Conservation (phyloP, 2,797 vertebrate species). For the Microchirus variegatus region DNA sequence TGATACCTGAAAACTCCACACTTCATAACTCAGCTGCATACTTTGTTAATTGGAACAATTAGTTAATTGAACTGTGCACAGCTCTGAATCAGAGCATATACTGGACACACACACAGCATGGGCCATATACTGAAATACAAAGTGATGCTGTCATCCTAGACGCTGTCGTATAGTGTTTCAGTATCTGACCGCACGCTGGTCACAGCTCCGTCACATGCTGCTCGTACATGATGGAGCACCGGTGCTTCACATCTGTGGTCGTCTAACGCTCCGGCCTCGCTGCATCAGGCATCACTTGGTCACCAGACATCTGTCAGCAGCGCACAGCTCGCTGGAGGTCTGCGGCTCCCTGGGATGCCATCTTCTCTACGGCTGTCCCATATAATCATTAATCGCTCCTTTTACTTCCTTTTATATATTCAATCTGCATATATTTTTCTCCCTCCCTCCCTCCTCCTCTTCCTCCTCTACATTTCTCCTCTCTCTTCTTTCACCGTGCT, state of each 20-base stretch:
- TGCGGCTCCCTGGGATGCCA: slow-evolving; percentile 53
- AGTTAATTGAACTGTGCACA: neutral
- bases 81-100: slow-evolving; percentile 6
- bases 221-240: slow-evolving; percentile 34
- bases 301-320: slow-evolving; percentile 69
- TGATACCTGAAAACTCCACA: no score
- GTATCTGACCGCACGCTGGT: slow-evolving; percentile 8
- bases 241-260: slow-evolving; percentile 49
- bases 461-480: slow-evolving; percentile 38
- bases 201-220: slow-evolving; percentile 23
- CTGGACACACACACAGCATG: no score
- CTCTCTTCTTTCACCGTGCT: slow-evolving; percentile 56
- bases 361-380: slow-evolving; percentile 62
- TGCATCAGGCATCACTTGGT: slow-evolving; percentile 43
- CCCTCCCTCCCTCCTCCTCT: slow-evolving; percentile 36
- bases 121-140: slow-evolving; percentile 5
- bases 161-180: slow-evolving; percentile 12
- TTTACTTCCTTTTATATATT: slow-evolving; percentile 52
- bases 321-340: slow-evolving; percentile 66
- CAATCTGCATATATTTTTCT: slow-evolving; percentile 57
- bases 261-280: slow-evolving; percentile 15
- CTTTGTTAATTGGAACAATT: slow-evolving; percentile 32
- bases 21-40: slow-evolving; percentile 5
- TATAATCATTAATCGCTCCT: slow-evolving; percentile 61
- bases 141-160: slow-evolving; percentile 15